phyloP scores from a whole-genome alignment of 2,888 invertebrate genomes.

The Petrolisthes manimaculis region DNA sequence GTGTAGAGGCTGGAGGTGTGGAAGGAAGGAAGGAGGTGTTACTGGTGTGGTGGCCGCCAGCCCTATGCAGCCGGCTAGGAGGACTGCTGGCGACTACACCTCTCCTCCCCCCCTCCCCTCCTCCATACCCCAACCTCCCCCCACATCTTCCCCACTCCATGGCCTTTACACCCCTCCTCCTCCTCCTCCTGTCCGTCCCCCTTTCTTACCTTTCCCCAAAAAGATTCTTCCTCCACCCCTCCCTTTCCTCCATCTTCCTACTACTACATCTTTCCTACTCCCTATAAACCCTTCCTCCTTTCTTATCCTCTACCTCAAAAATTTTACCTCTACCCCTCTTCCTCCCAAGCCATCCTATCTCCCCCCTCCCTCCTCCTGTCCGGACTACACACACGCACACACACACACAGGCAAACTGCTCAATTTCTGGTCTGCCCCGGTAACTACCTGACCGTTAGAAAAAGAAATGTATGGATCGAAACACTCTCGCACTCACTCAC shows the following conservation, averaged over 20 bases:
- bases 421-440: no score
- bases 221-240: neutral
- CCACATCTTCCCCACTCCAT: neutral
- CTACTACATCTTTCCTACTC: neutral
- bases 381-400: neutral
- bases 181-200: neutral
- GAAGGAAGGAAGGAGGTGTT: no score
- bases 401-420: no score
- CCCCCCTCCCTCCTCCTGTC: neutral
- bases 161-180: neutral
- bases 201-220: no score
- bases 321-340: neutral
- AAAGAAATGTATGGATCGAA: no score
- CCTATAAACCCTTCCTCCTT: neutral
- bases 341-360: neutral
- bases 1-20: no score
- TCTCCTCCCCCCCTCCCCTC: neutral
- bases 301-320: neutral
- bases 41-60: no score
- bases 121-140: neutral
- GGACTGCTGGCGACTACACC: neutral
- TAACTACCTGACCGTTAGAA: no score
- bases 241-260: neutral
- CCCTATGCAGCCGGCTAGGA: no score
- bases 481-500: neutral